Evolutionary conservation across 2,113 vertebrate genomes (phyloP).

Genomic region (Rhipidura dahli): DNA sequence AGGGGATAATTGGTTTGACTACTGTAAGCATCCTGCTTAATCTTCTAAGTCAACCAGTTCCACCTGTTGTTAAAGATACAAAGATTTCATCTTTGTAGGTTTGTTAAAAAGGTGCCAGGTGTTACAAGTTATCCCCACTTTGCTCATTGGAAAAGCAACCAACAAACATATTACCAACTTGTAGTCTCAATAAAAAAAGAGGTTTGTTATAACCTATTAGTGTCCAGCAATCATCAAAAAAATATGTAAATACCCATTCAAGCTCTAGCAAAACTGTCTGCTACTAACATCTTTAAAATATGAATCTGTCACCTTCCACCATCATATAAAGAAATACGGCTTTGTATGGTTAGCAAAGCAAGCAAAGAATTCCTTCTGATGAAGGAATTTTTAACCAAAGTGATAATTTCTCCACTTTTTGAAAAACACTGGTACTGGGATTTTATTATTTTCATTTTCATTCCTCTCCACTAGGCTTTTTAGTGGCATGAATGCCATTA

Average conservation of each 20-base stretch:
- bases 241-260: not conserved
- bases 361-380: no score
- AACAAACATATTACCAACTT: not conserved
- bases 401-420: not conserved
- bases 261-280: not conserved
- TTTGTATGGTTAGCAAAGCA: not conserved
- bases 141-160: not conserved
- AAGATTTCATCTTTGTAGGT: not conserved
- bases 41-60: not conserved
- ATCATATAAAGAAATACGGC: not conserved
- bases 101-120: not conserved
- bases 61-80: not conserved
- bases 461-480: not conserved
- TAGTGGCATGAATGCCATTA: not conserved
- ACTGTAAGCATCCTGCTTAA: not conserved
- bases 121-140: not conserved
- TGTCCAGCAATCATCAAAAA: not conserved
- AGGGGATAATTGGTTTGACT: not conserved
- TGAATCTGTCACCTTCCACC: not conserved
- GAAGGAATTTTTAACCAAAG: not conserved
- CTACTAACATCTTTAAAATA: not conserved
- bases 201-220: not conserved
- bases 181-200: not conserved
- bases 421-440: rapidly evolving
- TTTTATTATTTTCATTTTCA: not conserved